phyloP scores from a whole-genome alignment of 2,797 vertebrate genomes.

The Fringilla coelebs region DNA sequence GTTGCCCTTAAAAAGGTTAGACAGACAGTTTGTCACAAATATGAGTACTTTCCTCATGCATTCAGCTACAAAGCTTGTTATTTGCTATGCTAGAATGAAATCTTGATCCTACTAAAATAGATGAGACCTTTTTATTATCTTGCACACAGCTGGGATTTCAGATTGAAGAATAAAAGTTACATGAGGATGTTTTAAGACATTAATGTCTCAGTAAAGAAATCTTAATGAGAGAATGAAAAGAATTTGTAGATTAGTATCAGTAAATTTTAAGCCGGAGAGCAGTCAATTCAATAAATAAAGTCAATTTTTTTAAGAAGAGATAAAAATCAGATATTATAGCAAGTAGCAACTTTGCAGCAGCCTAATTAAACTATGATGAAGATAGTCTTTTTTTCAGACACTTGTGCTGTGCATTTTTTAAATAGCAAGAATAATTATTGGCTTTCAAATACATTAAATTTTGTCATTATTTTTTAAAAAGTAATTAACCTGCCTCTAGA shows the following conservation, averaged over 20 bases:
- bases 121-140: neutral
- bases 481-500: slow-evolving; percentile 10
- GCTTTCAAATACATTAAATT: neutral
- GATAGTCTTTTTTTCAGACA: neutral
- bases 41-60: neutral
- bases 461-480: slow-evolving; percentile 1
- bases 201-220: neutral
- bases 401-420: neutral
- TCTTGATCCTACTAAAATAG: neutral
- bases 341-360: neutral
- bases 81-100: neutral
- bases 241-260: neutral
- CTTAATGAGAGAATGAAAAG: neutral
- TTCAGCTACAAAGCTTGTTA: neutral
- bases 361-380: slow-evolving; percentile 28
- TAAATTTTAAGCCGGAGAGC: neutral
- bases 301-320: neutral
- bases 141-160: neutral
- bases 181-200: neutral
- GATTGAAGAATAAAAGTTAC: neutral
- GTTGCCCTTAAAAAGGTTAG: neutral
- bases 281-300: neutral
- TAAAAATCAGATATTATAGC: neutral
- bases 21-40: neutral
- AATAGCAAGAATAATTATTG: slow-evolving; percentile 16